A percentile compares a stretch with the other conserved stretches of the same genome.
Conservation (phyloP, 2,113 vertebrate species). For the Synchiropus splendidus region DNA sequence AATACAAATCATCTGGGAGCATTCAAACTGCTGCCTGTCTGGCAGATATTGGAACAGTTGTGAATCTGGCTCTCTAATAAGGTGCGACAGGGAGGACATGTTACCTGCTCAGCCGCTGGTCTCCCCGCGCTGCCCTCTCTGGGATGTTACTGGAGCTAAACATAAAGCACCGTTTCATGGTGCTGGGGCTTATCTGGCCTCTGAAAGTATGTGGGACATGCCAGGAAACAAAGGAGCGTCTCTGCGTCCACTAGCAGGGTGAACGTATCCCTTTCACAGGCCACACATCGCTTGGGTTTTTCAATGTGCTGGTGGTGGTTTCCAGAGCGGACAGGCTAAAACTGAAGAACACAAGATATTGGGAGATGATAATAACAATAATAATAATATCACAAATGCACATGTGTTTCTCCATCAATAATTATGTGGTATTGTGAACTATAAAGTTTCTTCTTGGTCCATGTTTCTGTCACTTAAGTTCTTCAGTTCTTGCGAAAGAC, state of each 20-base stretch:
- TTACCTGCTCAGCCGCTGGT: slow-evolving; percentile 71
- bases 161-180: slow-evolving; percentile 88
- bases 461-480: too few relatives aligned
- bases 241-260: slow-evolving; percentile 73
- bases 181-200: slow-evolving; percentile 79
- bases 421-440: too few relatives aligned
- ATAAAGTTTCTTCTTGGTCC: too few relatives aligned
- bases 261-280: slow-evolving; percentile 86
- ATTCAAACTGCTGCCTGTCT: neutral
- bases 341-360: slow-evolving; percentile 3
- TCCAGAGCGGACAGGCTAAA: slow-evolving; percentile 6
- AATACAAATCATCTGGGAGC: slow-evolving; percentile 20
- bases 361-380: too few relatives aligned
- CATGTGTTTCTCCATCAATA: too few relatives aligned
- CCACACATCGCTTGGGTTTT: slow-evolving; percentile 84
- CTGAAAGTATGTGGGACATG: slow-evolving; percentile 93
- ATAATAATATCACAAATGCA: too few relatives aligned
- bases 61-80: slow-evolving; percentile 70
- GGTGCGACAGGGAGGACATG: slow-evolving; percentile 65
- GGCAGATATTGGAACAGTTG: slow-evolving; percentile 40
- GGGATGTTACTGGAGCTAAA: slow-evolving; percentile 70
- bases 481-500: too few relatives aligned
- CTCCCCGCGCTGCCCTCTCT: slow-evolving; percentile 65
- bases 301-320: slow-evolving; percentile 15
- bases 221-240: slow-evolving; percentile 83